phyloP scores from a whole-genome alignment of 2,797 vertebrate genomes.

The Hoplostethus mediterraneus region DNA sequence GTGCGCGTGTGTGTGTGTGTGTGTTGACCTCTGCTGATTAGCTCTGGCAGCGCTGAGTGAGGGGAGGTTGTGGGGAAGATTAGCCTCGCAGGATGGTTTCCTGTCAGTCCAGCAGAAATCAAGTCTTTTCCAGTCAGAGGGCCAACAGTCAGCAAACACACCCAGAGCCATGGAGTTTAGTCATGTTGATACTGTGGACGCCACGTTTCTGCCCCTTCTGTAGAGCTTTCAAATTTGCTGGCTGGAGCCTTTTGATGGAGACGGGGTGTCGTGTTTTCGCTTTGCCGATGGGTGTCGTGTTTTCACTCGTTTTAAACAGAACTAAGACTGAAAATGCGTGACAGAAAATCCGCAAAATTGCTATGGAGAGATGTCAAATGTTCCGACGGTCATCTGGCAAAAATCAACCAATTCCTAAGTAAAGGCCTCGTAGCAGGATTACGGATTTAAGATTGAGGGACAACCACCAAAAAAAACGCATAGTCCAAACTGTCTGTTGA shows the following conservation, averaged over 20 bases:
- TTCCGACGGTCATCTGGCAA: neutral
- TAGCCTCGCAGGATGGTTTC: constrained; percentile 50
- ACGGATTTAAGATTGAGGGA: no score
- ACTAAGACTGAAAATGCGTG: neutral
- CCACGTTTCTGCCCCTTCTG: no score
- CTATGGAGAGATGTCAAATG: neutral
- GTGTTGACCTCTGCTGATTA: constrained; percentile 61
- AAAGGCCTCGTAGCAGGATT: no score
- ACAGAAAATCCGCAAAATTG: neutral
- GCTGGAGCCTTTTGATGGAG: no score
- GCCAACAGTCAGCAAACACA: neutral
- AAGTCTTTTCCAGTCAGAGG: neutral
- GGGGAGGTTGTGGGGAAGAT: constrained; percentile 34
- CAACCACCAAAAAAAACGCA: no score
- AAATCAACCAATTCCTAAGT: no score
- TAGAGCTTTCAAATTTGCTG: no score
- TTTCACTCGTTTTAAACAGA: neutral
- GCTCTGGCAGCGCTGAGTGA: constrained; percentile 43
- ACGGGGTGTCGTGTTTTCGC: no score
- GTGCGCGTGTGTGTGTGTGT: constrained; percentile 12
- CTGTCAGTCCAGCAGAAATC: constrained; percentile 44
- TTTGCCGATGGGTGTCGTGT: neutral
- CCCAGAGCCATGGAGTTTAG: neutral
- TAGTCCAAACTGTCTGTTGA: no score
- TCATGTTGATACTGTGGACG: no score